Percentiles rank a stretch among this genome's conserved stretches.
These are phyloP conservation scores for Mastigias papua DNA, from an alignment of 30 jellyfish, hydroid and myxozoan genomes.

Conservation along the genomic window DNA sequence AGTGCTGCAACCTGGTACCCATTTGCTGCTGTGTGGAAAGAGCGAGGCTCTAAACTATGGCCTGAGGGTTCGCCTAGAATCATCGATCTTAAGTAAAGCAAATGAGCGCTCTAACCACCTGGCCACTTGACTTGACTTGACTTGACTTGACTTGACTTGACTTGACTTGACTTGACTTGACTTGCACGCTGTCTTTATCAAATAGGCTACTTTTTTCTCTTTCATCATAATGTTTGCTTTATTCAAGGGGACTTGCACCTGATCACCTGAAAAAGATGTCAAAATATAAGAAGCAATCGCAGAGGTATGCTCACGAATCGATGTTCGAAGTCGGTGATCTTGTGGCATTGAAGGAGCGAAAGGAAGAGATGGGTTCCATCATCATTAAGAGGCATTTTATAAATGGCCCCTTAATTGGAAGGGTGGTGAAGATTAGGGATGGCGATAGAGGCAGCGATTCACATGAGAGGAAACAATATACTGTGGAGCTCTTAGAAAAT, in stretches of 20 bases:
- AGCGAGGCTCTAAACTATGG: too few relatives aligned
- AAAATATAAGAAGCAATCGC: constrained; percentile 9
- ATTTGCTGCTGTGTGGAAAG: too few relatives aligned
- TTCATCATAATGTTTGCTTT: not conserved
- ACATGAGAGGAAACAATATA: constrained; percentile 44
- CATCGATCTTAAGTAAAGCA: too few relatives aligned
- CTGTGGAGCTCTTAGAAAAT: constrained; percentile 33
- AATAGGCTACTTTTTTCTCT: too few relatives aligned
- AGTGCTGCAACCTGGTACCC: too few relatives aligned
- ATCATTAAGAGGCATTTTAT: constrained; percentile 61
- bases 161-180: not conserved
- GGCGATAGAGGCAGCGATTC: constrained; percentile 27
- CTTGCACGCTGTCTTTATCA: too few relatives aligned
- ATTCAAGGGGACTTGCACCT: constrained; percentile 93
- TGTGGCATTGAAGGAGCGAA: constrained; percentile 79
- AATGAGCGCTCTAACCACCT: too few relatives aligned
- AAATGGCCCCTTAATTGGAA: constrained; percentile 61
- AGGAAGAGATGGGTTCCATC: constrained; percentile 80
- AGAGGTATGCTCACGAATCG: constrained; percentile 8
- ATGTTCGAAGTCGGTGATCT: constrained; percentile 78
- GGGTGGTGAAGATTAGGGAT: constrained; percentile 37
- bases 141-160: not conserved
- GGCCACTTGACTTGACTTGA: not conserved
- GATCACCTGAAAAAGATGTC: constrained; percentile 43
- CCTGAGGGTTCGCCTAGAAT: too few relatives aligned